Evolutionary conservation across 2,888 invertebrate species (phyloP).

Genomic region (Germaria angustata): DNA sequence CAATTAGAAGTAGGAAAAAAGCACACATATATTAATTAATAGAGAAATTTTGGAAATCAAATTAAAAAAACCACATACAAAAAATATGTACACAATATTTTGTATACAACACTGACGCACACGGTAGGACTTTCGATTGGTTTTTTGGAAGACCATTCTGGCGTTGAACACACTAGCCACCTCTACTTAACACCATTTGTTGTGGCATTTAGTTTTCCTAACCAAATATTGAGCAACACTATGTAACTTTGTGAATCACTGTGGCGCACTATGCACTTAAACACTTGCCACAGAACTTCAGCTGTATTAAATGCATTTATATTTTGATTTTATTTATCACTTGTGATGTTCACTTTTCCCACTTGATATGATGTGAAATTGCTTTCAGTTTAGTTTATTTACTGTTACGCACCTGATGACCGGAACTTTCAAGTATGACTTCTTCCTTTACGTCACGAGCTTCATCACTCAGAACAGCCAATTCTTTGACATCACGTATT

Average conservation of each 20-base stretch:
- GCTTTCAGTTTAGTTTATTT: conserved; percentile 47
- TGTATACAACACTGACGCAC: conserved; percentile 48
- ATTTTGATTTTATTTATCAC: not conserved
- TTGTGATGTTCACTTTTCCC: conserved; percentile 16
- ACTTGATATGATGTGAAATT: conserved; percentile 16
- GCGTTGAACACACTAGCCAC: conserved; percentile 20
- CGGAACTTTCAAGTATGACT: conserved; percentile 76
- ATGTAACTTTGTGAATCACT: not conserved
- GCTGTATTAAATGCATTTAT: conserved; percentile 8
- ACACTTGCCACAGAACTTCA: not conserved
- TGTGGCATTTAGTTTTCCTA: not conserved
- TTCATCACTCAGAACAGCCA: conserved; percentile 74
- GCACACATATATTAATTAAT: conserved; percentile 63
- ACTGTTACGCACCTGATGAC: conserved; percentile 69
- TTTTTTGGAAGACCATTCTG: conserved; percentile 10
- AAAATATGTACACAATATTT: conserved; percentile 63
- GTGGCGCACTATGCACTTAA: conserved; percentile 32
- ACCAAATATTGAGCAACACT: not conserved
- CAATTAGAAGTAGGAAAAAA: conserved; percentile 64
- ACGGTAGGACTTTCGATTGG: conserved; percentile 25
- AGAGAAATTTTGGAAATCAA: conserved; percentile 62
- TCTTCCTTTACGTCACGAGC: conserved; percentile 77
- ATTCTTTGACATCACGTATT: conserved; percentile 77
- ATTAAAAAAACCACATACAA: conserved; percentile 55
- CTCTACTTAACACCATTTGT: not conserved